These are phyloP conservation scores for Aurelia aurita complex sp. Pacific DNA, from an alignment of 30 jellyfish, hydroid and myxozoan species.

Conservation along the genomic window DNA sequence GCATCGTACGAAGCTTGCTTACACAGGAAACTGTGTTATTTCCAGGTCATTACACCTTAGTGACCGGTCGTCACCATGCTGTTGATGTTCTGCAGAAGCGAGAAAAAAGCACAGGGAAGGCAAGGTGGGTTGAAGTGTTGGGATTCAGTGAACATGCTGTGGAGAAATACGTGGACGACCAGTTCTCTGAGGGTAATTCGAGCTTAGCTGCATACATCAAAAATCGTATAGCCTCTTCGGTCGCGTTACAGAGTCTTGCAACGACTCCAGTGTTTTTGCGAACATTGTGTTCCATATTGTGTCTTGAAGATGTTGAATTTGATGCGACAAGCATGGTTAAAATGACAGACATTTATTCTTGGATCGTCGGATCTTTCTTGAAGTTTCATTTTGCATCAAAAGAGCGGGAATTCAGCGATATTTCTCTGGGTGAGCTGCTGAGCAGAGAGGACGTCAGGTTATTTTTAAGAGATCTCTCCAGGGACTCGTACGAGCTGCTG, in stretches of 20 bases:
- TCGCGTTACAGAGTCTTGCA: not conserved
- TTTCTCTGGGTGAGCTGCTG: not conserved
- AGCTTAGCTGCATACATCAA: not conserved
- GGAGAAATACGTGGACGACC: not conserved
- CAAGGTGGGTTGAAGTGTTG: not conserved
- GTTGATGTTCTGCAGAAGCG: not conserved
- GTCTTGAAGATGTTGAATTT: not conserved
- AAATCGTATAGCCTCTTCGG: not conserved
- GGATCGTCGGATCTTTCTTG: not conserved
- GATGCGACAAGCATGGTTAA: not conserved
- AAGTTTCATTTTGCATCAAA: not conserved
- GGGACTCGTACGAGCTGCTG: not conserved
- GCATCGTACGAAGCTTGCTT: not conserved
- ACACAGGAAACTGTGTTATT: not conserved
- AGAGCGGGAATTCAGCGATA: not conserved
- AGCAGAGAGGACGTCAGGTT: not conserved
- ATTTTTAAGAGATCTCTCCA: not conserved
- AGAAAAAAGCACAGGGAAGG: not conserved
- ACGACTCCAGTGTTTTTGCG: constrained; percentile 1
- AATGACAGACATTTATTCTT: not conserved
- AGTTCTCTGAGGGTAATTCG: not conserved
- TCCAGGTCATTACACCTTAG: not conserved
- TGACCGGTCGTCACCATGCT: constrained; percentile 5
- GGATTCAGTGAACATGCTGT: not conserved
- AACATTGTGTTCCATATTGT: not conserved